Evolutionary conservation across 1,140 invertebrate genomes (phyloP).

Genomic region (Temnothorax nylanderi): DNA sequence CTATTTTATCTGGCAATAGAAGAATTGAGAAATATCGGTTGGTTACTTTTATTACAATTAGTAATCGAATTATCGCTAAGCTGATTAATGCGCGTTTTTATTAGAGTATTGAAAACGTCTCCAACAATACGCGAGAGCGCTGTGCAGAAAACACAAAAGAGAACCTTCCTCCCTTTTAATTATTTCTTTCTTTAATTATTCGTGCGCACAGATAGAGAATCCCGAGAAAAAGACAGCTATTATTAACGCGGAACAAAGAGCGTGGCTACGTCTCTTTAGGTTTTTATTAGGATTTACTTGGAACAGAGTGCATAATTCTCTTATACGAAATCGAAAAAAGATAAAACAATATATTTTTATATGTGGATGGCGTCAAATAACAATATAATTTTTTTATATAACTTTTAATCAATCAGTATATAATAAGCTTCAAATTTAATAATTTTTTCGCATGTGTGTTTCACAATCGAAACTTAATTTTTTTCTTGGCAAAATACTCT

Average conservation of each 20-base stretch:
- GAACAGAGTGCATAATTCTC: background rate
- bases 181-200: conserved; percentile 41
- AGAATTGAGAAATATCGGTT: background rate
- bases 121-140: background rate
- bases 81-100: conserved; percentile 7
- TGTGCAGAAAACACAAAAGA: background rate
- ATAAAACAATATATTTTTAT: background rate
- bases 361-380: background rate
- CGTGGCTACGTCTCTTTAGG: background rate
- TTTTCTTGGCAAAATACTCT: background rate
- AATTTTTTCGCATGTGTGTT: background rate
- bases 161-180: conserved; percentile 20
- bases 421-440: background rate
- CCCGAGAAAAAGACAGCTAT: background rate
- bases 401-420: background rate
- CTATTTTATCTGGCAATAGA: background rate
- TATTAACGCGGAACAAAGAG: conserved; percentile 18
- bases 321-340: background rate
- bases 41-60: background rate
- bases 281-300: conserved; percentile 19
- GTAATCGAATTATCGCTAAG: conserved; percentile 2
- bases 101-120: background rate
- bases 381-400: conserved; percentile 9
- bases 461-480: background rate
- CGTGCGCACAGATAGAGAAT: background rate